Conservation (phyloP, 2,113 vertebrate species). For the Prunella fulvescens region DNA sequence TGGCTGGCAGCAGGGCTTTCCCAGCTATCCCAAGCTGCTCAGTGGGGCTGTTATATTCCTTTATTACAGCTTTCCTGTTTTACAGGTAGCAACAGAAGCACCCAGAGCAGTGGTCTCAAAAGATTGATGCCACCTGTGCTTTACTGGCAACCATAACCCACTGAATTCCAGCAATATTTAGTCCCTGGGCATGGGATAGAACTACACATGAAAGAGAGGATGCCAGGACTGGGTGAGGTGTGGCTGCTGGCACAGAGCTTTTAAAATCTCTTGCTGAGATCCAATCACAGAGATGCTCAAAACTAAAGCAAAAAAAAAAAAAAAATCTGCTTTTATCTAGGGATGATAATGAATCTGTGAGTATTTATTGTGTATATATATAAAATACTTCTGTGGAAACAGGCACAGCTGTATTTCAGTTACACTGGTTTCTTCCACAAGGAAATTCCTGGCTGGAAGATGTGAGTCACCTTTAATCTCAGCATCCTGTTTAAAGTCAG, state of each 20-base stretch:
- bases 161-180: neutral
- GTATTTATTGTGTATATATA: neutral
- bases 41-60: neutral
- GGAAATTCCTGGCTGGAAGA: neutral
- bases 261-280: neutral
- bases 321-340: neutral
- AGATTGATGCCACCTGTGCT: neutral
- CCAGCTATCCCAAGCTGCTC: neutral
- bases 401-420: neutral
- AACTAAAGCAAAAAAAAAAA: neutral
- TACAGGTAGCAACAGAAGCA: neutral
- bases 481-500: neutral
- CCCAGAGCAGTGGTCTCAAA: neutral
- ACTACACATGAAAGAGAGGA: neutral
- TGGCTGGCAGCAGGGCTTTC: neutral
- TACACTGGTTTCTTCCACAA: neutral
- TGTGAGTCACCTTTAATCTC: neutral
- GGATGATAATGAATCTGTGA: neutral
- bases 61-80: neutral
- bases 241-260: neutral
- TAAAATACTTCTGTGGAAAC: neutral
- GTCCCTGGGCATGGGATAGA: neutral
- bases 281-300: neutral
- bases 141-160: neutral
- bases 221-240: neutral